phyloP scores from a whole-genome alignment of 2,113 vertebrate genomes.

The Noturus placidus region DNA sequence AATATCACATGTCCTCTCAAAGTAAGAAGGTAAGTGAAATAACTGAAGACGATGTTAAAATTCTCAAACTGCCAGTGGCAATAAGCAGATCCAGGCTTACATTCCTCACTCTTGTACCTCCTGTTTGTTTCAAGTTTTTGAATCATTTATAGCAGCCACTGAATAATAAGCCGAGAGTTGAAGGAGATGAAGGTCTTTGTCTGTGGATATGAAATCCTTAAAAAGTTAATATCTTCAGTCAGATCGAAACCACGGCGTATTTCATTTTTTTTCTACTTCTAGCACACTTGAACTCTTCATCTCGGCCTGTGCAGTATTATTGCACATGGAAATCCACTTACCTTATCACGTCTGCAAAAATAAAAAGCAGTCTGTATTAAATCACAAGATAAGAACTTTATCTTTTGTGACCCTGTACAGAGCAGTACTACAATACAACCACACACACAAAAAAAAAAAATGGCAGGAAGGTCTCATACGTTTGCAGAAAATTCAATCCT shows the following conservation, averaged over 20 bases:
- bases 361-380: slow-evolving; percentile 28
- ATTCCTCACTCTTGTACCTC: background rate
- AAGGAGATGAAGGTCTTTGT: background rate
- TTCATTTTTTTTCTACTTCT: background rate
- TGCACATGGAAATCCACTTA: slow-evolving; percentile 33
- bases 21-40: background rate
- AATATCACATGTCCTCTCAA: background rate
- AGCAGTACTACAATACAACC: background rate
- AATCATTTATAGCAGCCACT: background rate
- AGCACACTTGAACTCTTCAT: slow-evolving; percentile 9
- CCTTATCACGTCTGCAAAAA: slow-evolving; percentile 34
- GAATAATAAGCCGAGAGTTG: slow-evolving; percentile 3
- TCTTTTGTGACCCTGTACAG: background rate
- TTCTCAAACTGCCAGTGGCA: background rate
- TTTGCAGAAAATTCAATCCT: slow-evolving; percentile 20
- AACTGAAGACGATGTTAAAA: background rate
- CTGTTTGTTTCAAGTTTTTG: background rate
- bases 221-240: background rate
- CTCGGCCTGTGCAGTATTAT: background rate
- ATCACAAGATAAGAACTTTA: slow-evolving; percentile 22
- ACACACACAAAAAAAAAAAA: background rate
- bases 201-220: background rate
- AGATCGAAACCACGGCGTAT: background rate
- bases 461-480: background rate
- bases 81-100: background rate